These are phyloP conservation scores for Chrysochloris asiatica DNA, from an alignment of 2,113 vertebrate genomes.

Conservation along the genomic window DNA sequence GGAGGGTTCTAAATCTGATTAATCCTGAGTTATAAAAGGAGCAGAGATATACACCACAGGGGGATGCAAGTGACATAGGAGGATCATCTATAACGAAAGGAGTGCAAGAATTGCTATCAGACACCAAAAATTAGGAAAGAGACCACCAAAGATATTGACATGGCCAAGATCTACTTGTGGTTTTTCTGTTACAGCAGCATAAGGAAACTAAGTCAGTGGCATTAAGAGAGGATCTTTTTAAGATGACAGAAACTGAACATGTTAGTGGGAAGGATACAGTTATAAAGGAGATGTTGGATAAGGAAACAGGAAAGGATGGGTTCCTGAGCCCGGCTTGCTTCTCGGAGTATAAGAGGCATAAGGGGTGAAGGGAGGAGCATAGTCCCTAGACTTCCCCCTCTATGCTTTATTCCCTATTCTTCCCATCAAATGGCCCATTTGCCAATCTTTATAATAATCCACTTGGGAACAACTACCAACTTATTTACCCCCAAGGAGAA, in stretches of 20 bases:
- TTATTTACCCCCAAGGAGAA: background rate
- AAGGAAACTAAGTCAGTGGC: background rate
- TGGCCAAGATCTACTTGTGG: background rate
- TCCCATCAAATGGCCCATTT: background rate
- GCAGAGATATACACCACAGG: background rate
- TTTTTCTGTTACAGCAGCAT: background rate
- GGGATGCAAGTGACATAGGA: background rate
- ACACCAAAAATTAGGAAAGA: background rate
- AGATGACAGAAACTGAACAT: background rate
- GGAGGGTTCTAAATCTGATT: background rate
- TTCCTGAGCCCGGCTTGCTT: background rate
- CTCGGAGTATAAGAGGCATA: background rate
- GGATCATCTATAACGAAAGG: background rate
- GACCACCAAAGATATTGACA: background rate
- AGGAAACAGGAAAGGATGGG: background rate
- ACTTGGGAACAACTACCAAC: background rate
- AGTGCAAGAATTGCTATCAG: background rate
- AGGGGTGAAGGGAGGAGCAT: rapidly evolving
- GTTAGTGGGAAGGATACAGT: background rate
- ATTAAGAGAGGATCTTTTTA: background rate
- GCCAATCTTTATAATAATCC: background rate
- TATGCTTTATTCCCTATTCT: background rate
- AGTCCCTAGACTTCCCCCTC: background rate
- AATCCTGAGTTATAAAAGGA: background rate
- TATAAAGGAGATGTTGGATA: background rate